Evolutionary conservation across 2,113 vertebrate genomes (phyloP), one percentile per base, ranked within the genome.

Genomic region (Pteruthius melanotis): DNA sequence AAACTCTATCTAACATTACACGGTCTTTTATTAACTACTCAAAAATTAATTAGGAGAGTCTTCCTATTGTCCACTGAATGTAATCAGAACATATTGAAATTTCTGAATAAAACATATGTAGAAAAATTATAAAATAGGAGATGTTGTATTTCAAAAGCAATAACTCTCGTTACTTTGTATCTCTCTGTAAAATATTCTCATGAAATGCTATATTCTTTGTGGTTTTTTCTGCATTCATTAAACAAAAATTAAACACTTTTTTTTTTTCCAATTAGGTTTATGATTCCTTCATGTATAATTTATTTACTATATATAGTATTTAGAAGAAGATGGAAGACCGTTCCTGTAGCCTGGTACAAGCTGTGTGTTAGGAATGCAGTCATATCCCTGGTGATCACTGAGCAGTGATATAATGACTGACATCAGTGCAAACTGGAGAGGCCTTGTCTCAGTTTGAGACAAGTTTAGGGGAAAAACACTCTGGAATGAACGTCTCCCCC

Each of bases 31-130:
- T 94, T 95, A 92, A 92, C 22, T 77, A 49, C 16, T 68, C 19
- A 77, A 90, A 90, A 95, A 95, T 65, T 75, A 87, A 83, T 94
- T 79, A 90, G 6, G 16, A 75, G 35, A 61, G 5, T 49, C 83
- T 54, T 91, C 31, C 47, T 89, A 37, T 65, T 92, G 27, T 83
- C 70, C 35, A 21, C 22, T 88, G 7, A 89, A 70, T 37, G 13
- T 15, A 71, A 39, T 68, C 30, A 60, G 54, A 87, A 69, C 13
- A 47, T 50, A 65, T 1, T 88, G 44, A 71, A 37, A 83, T 65
- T 90, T 79, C 44, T 52, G 37, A 76, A 79, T 83, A 56, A 95
- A 94, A 77, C 15, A 22, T 57, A 52, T 9, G 33, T 37, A 45
- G 26, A 75, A 94, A 92, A 95, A 82, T 9, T 69, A 71, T 30